phyloP scores from a whole-genome alignment of 2,888 invertebrate genomes.

The Dasypogon diadema region DNA sequence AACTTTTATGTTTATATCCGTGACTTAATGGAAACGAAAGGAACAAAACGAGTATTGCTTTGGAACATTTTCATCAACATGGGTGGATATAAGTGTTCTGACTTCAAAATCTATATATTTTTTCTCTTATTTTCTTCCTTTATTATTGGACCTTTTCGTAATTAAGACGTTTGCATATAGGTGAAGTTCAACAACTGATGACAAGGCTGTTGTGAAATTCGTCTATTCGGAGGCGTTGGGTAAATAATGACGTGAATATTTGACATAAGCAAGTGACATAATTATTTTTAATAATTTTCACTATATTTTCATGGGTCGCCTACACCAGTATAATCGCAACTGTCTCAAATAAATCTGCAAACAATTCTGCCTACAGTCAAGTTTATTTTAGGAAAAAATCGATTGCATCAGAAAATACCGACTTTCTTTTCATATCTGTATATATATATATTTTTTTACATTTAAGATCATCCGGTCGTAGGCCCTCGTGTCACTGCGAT shows the following conservation, averaged over 20 bases:
- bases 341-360: too few relatives aligned
- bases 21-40: conserved; percentile 32
- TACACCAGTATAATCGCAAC: too few relatives aligned
- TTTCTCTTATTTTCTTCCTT: not conserved
- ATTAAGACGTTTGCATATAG: not conserved
- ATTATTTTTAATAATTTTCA: conserved; percentile 1
- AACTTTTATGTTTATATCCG: conserved; percentile 19
- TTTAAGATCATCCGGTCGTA: too few relatives aligned
- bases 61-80: not conserved
- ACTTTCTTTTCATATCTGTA: too few relatives aligned
- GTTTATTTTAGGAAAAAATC: too few relatives aligned
- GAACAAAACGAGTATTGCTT: not conserved
- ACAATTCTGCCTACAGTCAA: too few relatives aligned
- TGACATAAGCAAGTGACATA: not conserved
- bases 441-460: too few relatives aligned
- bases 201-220: conserved; percentile 20
- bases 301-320: not conserved
- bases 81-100: not conserved
- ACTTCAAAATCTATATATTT: not conserved
- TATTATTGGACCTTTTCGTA: not conserved
- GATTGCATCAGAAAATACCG: too few relatives aligned
- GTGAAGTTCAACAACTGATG: conserved; percentile 37
- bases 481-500: too few relatives aligned
- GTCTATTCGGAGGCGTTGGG: not conserved
- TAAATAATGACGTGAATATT: not conserved